Evolutionary conservation across 2,797 vertebrate species (phyloP), one percentile per base, ranked within the genome.

Genomic region (Dallia pectoralis): DNA sequence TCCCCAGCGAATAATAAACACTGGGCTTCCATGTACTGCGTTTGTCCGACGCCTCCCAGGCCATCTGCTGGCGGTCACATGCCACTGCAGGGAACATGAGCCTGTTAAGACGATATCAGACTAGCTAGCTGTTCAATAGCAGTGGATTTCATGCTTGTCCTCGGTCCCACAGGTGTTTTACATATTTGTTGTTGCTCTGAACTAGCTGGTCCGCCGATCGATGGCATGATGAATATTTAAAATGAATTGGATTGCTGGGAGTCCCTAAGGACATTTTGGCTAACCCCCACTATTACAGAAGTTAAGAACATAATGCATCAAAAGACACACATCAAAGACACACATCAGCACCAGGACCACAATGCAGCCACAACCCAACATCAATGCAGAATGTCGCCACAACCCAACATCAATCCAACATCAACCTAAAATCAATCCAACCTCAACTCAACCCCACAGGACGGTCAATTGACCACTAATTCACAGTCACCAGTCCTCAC

Each of bases 1-100:
- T 94, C 11, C 92, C 93, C 30, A 93, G 93, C 4, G 92, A 82
- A 75, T 87, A 88, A 4, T 92, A 94, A 63, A 92, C 74, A 59
- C 89, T 92, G 1, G 93, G 94, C 78, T 93, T 87, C 92, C 95
- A 95, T 49, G 81, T 67, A 61, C 85, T 90, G 67, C 84, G 79
- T 61, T 82, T 79, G 48, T 81, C 69, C 53, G 71, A 32, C 40
- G 87, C 87, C 67, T 90, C 86, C 40, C 67, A 84, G 22, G 76
- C 66, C 80, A 89, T 87, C 75, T 51, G 59, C 65, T 67, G 78
- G 2, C 79, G 72, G 48, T 86, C 81, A 71, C 67, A 71, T 18
- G 62, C 36, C 1, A 3, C 72, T 85, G 68, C 0, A 48, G n/a
- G 72, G 29, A 19, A 75, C 1, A 73, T 12, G 6, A 44, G 1